Base-by-base conservation (phyloP, 2,888 invertebrate genomes). In the Terebella lapidaria region DNA sequence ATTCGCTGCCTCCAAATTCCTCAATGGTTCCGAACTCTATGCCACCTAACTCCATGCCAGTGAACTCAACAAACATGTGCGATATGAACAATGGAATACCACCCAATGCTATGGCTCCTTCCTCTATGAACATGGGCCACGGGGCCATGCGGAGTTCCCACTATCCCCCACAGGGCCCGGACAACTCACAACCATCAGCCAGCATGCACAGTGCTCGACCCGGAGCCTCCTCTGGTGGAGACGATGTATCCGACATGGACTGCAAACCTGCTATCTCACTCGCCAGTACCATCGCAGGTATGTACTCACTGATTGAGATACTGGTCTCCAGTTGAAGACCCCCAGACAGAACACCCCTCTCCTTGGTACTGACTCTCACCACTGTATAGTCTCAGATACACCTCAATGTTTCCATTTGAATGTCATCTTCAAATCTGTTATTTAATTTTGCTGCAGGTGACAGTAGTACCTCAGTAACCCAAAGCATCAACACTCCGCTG, bases 401-500 rank as follows among this genome's bases (percentile, higher is more conserved):
- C n/a, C n/a, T n/a, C n/a, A n/a, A n/a, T n/a, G n/a, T n/a, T n/a
- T n/a, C n/a, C n/a, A n/a, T n/a, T n/a, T 35, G 10, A 35, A 35
- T 35, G 42, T 35, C 42, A 35, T 35, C n/a, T 35, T 35, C n/a
- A n/a, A n/a, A 15, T 10, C n/a, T 35, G 42, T 35, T 35, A 15
- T 35, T 35, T n/a, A n/a, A n/a, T n/a, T n/a, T n/a, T n/a, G n/a
- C n/a, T 10, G 42, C 54, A 62, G 62, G 60, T 54, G 45, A 53
- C 29, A 24, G 68, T n/a, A 64, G 62, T 51, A 72, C 72, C 18
- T 66, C 68, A 46, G 72, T 73, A 27, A 75, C 75, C 3, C 76
- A 74, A 65, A 75, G 74, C 61, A 73, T 75, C 52, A 73, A 72
- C 18, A 70, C 71, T 47, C 74, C 75, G 5, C 72, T 74, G 42